These are phyloP conservation scores for Pterostichus madidus DNA, from an alignment of 2,888 invertebrate species.

Conservation along the genomic window DNA sequence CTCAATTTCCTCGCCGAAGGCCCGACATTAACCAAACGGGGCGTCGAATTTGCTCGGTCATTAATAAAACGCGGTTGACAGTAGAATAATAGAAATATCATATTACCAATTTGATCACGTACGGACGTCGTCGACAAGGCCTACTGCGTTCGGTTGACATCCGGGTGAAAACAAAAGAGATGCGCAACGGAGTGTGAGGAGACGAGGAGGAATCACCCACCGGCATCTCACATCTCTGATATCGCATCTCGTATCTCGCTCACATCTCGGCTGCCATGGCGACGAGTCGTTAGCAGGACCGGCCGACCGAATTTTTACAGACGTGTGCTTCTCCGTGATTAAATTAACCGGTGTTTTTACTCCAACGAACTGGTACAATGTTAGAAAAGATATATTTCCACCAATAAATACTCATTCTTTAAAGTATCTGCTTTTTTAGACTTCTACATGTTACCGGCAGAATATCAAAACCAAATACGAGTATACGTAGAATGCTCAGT, in stretches of 20 bases:
- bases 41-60: constrained; percentile 56
- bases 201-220: not conserved
- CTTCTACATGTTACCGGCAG: too few relatives aligned
- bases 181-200: constrained; percentile 1
- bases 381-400: too few relatives aligned
- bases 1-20: constrained; percentile 32
- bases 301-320: constrained; percentile 58
- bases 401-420: too few relatives aligned
- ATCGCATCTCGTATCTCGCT: constrained; percentile 39
- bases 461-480: too few relatives aligned
- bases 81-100: constrained; percentile 64
- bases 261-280: constrained; percentile 54
- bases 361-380: constrained; percentile 9
- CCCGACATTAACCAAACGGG: too few relatives aligned
- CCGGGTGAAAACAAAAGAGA: constrained; percentile 62
- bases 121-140: constrained; percentile 37
- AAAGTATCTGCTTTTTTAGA: too few relatives aligned
- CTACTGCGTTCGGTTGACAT: constrained; percentile 53
- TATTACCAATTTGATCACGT: constrained; percentile 65
- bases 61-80: constrained; percentile 60
- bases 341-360: constrained; percentile 53
- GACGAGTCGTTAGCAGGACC: constrained; percentile 56
- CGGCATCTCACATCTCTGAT: constrained; percentile 16
- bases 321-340: constrained; percentile 54
- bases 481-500: too few relatives aligned